Base-by-base conservation (phyloP, 2,113 vertebrate genomes). In the Platysternon megacephalum region DNA sequence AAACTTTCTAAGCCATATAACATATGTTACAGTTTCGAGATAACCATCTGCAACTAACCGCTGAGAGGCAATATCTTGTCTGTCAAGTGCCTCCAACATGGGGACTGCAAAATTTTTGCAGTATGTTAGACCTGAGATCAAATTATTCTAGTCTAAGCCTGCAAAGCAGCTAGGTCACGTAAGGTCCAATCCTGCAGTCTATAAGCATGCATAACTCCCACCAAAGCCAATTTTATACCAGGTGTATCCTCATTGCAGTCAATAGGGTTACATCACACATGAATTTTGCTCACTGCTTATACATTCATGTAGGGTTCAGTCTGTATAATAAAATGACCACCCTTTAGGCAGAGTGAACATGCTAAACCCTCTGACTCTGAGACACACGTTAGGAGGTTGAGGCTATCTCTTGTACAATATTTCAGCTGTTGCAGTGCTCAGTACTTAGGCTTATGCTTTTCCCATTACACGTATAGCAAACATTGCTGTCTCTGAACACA, bases 391-490 rank as follows among this genome's bases (percentile, higher is more conserved):
- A 89, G 86, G 86, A 56, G 29, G 26, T 90, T 93, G 65, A 61
- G 39, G 35, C 10, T 26, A 29, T 49, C n/a, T 52, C 55, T 91
- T 74, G 74, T 84, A 79, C 35, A 78, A 68, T 58, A 55, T 74
- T 83, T 53, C 56, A 93, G 91, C 65, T 85, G 44, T n/a, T 81
- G 42, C 58, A 78, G 83, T 21, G 1, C 48, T 82, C 80, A 11
- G 39, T 93, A 26, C 85, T 86, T 65, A 85, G 46, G 44, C 78
- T 82, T 86, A 68, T 91, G n/a, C 13, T 93, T 97, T 98, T 96
- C 91, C 96, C 95, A 93, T 97, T 92, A 91, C 91, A 83, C 4
- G 2, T 48, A 95, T 95, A 95, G 88, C 76, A 97, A 97, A 97
- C 5, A 81, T 21, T 79, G 84, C 24, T 97, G 94, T 90, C 91